A percentile compares a stretch with the other conserved stretches of the same genome.
Conservation (phyloP, 2,797 vertebrate genomes). For the Oryzias sinensis region DNA sequence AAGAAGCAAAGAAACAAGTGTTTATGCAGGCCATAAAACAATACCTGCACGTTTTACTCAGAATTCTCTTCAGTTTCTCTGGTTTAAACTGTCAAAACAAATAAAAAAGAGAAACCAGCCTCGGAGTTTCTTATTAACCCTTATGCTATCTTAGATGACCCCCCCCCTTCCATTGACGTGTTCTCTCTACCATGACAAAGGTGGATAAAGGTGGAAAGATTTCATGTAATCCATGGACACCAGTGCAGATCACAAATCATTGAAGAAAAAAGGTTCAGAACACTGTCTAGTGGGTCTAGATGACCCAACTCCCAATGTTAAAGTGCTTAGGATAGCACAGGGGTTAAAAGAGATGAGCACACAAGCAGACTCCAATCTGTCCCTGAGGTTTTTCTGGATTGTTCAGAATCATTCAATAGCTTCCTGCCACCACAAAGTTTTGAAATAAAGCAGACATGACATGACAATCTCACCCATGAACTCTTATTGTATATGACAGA, state of each 20-base stretch:
- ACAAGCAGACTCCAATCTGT: constrained; percentile 61
- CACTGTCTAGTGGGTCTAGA: too few relatives aligned
- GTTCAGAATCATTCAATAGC: constrained; percentile 6
- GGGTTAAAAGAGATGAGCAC: constrained; percentile 40
- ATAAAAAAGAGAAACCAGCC: constrained; percentile 31
- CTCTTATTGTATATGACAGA: constrained; percentile 1
- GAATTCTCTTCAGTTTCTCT: constrained; percentile 1
- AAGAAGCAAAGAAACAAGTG: constrained; percentile 12
- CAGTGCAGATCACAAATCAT: too few relatives aligned
- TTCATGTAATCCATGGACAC: too few relatives aligned
- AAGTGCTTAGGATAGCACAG: too few relatives aligned
- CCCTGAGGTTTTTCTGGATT: constrained; percentile 10
- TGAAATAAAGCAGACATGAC: constrained; percentile 5
- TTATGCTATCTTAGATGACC: too few relatives aligned
- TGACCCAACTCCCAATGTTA: too few relatives aligned
- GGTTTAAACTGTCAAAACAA: constrained; percentile 26
- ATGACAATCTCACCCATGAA: constrained; percentile 1
- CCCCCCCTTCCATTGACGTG: too few relatives aligned
- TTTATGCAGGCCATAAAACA: constrained; percentile 19
- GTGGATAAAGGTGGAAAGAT: too few relatives aligned
- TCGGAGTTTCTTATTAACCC: constrained; percentile 55
- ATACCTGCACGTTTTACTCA: constrained; percentile 15
- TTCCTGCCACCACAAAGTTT: constrained; percentile 1
- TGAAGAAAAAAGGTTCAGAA: too few relatives aligned
- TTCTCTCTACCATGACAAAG: too few relatives aligned